Evolutionary conservation across 2,113 vertebrate species (phyloP).

Genomic region (Aepyceros melampus): DNA sequence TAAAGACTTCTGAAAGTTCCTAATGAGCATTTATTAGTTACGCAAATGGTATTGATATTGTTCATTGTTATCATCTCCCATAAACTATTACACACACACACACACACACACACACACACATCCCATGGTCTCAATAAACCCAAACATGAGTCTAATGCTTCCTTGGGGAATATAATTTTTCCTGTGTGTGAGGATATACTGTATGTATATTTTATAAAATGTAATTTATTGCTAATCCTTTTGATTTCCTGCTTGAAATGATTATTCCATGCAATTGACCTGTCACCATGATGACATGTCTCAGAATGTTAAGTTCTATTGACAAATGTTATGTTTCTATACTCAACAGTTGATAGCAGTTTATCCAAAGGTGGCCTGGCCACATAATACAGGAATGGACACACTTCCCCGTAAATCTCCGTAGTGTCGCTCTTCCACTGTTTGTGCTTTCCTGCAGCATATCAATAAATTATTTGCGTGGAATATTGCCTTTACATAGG

Average conservation of each 20-base stretch:
- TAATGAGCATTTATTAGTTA: neutral
- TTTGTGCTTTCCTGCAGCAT: neutral
- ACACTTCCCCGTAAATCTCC: neutral
- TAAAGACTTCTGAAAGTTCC: neutral
- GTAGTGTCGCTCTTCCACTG: neutral
- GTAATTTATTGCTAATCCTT: neutral
- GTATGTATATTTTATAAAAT: neutral
- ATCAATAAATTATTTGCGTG: neutral
- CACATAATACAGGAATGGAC: neutral
- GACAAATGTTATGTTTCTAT: neutral
- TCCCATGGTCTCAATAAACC: neutral
- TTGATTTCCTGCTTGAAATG: neutral
- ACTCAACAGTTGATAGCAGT: neutral
- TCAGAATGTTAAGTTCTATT: neutral
- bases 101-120: no score
- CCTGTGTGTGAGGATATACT: neutral
- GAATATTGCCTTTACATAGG: neutral
- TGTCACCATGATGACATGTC: neutral
- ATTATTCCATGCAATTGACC: neutral
- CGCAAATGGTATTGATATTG: neutral
- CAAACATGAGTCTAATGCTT: neutral
- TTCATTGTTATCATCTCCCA: neutral
- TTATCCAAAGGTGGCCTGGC: neutral
- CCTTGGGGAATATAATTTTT: neutral
- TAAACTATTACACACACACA: neutral